phyloP scores from a whole-genome alignment of 2,888 invertebrate genomes.

The Phalangium opilio region DNA sequence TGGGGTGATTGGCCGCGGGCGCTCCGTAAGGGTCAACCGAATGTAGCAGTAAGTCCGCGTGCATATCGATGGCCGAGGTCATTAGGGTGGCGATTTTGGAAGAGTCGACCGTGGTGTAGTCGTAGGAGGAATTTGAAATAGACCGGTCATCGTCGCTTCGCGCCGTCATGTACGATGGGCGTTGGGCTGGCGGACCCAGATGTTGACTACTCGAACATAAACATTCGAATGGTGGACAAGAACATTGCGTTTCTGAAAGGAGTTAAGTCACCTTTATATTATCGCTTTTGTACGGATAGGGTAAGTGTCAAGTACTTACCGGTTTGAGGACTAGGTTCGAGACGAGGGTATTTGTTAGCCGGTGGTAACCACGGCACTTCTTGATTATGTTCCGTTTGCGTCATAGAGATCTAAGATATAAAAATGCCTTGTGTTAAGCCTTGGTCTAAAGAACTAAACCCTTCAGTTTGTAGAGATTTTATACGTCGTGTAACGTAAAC shows the following conservation, averaged over 20 bases:
- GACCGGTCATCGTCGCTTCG: too few species aligned
- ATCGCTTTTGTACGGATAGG: too few species aligned
- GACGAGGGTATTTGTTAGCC: too few species aligned
- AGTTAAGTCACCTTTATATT: neutral
- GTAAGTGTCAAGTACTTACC: too few species aligned
- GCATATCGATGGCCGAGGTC: slow-evolving; percentile 7
- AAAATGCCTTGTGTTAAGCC: too few species aligned
- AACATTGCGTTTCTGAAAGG: slow-evolving; percentile 17
- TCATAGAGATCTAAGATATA: too few species aligned
- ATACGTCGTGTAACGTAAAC: too few species aligned
- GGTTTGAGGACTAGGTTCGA: too few species aligned
- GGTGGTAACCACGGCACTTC: too few species aligned
- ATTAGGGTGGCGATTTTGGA: slow-evolving; percentile 4
- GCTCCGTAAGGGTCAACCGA: neutral
- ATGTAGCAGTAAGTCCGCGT: slow-evolving; percentile 5
- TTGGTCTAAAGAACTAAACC: too few species aligned
- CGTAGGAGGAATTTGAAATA: neutral
- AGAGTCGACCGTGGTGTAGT: slow-evolving; percentile 2
- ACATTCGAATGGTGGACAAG: slow-evolving; percentile 22
- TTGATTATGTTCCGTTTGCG: too few species aligned
- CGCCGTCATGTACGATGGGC: neutral
- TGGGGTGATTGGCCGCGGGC: neutral
- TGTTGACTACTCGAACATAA: slow-evolving; percentile 9
- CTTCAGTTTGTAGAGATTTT: too few species aligned
- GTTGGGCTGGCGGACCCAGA: neutral